These are phyloP conservation scores for Acleris emargana DNA, from an alignment of 2,888 invertebrate genomes.

Conservation along the genomic window DNA sequence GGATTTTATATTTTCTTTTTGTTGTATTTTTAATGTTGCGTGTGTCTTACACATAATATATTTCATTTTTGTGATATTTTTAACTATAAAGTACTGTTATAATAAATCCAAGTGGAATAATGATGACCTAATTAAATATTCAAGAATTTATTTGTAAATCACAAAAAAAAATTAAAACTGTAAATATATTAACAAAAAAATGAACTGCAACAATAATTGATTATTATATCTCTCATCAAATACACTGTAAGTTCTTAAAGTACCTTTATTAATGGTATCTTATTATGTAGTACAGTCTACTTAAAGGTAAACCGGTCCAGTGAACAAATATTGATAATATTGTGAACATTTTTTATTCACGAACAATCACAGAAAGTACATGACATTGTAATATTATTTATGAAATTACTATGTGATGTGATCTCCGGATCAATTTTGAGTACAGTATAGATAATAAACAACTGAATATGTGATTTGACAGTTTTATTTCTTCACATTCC, in stretches of 20 bases:
- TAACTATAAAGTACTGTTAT: constrained; percentile 85
- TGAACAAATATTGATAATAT: constrained; percentile 83
- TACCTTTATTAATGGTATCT: constrained; percentile 77
- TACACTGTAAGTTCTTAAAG: constrained; percentile 81
- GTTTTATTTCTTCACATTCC: constrained; percentile 58
- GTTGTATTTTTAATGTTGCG: constrained; percentile 84
- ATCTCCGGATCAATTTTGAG: constrained; percentile 89
- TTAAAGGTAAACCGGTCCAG: constrained; percentile 81
- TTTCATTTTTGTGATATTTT: constrained; percentile 85
- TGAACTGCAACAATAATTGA: constrained; percentile 83
- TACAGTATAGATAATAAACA: constrained; percentile 90
- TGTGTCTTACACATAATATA: constrained; percentile 85
- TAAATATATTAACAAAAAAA: constrained; percentile 83
- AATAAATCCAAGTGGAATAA: constrained; percentile 82
- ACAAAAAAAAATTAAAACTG: constrained; percentile 84
- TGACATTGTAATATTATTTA: constrained; percentile 85
- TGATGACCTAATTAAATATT: constrained; percentile 84
- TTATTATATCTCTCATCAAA: constrained; percentile 78
- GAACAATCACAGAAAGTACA: constrained; percentile 83
- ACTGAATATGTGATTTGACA: constrained; percentile 85
- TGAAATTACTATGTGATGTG: constrained; percentile 89
- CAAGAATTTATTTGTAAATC: constrained; percentile 85
- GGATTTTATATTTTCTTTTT: constrained; percentile 83
- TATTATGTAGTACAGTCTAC: constrained; percentile 78
- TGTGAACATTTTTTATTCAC: constrained; percentile 83